Percentiles rank a stretch among this genome's conserved stretches.
These are phyloP conservation scores for Corythornis vintsioides DNA, from an alignment of 2,113 vertebrate genomes.

Conservation along the genomic window DNA sequence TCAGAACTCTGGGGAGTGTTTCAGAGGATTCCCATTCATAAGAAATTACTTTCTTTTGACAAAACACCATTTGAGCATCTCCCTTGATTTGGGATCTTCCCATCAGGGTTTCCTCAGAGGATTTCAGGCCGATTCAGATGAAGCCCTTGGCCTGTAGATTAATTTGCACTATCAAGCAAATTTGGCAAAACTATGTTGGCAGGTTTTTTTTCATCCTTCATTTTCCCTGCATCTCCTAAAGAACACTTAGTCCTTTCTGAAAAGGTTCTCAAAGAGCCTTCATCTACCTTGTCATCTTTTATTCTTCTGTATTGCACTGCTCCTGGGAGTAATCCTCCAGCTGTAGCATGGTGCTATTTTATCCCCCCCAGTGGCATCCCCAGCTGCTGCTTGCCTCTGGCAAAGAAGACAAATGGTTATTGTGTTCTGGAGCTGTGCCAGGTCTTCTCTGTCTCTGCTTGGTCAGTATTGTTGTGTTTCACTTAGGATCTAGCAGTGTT, in stretches of 20 bases:
- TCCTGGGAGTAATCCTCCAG: slow-evolving; percentile 28
- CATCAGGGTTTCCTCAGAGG: neutral
- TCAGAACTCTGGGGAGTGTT: neutral
- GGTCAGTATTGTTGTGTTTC: slow-evolving; percentile 40
- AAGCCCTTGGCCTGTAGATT: neutral
- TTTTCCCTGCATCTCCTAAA: neutral
- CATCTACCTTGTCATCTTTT: slow-evolving; percentile 31
- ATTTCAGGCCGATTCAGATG: neutral
- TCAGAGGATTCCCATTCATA: neutral
- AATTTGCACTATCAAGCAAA: neutral
- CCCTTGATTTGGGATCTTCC: neutral
- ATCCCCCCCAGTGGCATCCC: neutral
- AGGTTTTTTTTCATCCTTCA: neutral
- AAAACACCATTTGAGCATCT: neutral
- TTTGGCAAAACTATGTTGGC: neutral
- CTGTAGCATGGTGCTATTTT: neutral
- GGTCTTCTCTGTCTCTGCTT: neutral
- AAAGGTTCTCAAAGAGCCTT: slow-evolving; percentile 11
- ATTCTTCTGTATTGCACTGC: neutral
- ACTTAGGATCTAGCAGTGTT: slow-evolving; percentile 18
- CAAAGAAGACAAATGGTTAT: slow-evolving; percentile 45
- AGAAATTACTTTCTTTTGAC: neutral
- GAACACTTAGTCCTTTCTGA: neutral
- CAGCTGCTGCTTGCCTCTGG: slow-evolving; percentile 55
- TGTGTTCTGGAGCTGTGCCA: slow-evolving; percentile 22